Evolutionary conservation across 2,888 invertebrate genomes (phyloP).

Genomic region (Mesorhabditis spiculigera): DNA sequence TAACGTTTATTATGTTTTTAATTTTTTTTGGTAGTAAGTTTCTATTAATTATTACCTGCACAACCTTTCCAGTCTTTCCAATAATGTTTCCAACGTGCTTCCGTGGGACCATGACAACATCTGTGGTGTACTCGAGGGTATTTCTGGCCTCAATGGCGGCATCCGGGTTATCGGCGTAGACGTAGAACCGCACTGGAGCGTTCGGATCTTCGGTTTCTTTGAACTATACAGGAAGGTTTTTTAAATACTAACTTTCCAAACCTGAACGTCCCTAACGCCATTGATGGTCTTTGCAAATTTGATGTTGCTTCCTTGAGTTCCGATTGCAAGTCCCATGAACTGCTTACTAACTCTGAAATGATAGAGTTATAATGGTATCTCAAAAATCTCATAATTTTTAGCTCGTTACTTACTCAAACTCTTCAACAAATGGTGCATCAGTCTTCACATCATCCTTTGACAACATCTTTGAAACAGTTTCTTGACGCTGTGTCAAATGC

Average conservation of each 20-base stretch:
- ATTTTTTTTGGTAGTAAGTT: neutral
- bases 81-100: slow-evolving; percentile 1
- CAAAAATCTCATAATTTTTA: neutral
- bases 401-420: neutral
- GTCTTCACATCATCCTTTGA: neutral
- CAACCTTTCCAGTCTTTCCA: neutral
- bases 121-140: neutral
- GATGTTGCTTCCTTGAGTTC: neutral
- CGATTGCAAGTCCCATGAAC: neutral
- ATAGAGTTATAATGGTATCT: neutral
- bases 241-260: neutral
- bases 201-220: neutral
- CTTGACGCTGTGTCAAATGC: neutral
- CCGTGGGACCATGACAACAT: neutral
- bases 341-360: neutral
- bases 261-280: neutral
- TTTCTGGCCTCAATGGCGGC: neutral
- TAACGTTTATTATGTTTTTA: neutral
- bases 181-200: neutral
- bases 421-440: neutral
- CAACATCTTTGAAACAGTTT: neutral
- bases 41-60: neutral
- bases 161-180: neutral
- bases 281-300: neutral
- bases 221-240: neutral